phyloP scores from a whole-genome alignment of 92 coral and sea anemone species.

The Palythoa grandis region DNA sequence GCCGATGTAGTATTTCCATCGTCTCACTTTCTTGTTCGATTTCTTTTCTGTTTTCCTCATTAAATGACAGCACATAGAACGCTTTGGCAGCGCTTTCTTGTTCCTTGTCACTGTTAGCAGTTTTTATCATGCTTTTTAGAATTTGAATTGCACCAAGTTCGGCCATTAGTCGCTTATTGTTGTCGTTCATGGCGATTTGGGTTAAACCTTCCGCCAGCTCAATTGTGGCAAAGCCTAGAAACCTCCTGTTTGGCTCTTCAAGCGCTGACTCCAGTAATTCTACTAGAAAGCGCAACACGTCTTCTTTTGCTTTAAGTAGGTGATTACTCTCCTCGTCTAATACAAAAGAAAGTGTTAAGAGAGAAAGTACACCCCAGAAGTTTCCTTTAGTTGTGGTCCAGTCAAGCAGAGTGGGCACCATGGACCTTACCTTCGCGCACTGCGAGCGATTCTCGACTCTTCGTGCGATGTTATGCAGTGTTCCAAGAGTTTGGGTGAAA shows the following conservation, averaged over 20 bases:
- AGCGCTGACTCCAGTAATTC: constrained; percentile 51
- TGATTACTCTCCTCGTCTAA: constrained; percentile 27
- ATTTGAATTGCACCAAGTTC: constrained; percentile 67
- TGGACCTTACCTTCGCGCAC: constrained; percentile 23
- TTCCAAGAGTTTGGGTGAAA: constrained; percentile 35
- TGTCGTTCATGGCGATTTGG: constrained; percentile 78
- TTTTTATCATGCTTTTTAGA: constrained; percentile 60
- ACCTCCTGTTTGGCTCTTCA: constrained; percentile 29
- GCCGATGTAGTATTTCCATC: constrained; percentile 50
- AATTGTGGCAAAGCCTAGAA: constrained; percentile 60
- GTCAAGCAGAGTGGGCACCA: constrained; percentile 34
- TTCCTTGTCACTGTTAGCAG: constrained; percentile 62
- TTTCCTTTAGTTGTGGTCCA: constrained; percentile 37
- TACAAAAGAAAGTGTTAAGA: constrained; percentile 27
- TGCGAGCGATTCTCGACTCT: constrained; percentile 29
- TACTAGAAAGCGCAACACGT: constrained; percentile 55
- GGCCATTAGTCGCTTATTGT: constrained; percentile 75
- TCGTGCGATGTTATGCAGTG: constrained; percentile 38
- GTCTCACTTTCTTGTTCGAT: constrained; percentile 41
- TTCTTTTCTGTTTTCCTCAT: constrained; percentile 60
- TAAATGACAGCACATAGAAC: constrained; percentile 76
- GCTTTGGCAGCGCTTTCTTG: constrained; percentile 51
- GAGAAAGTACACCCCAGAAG: constrained; percentile 26
- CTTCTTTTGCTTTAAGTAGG: constrained; percentile 36
- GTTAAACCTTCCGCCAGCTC: constrained; percentile 84